Evolutionary conservation across 1,140 invertebrate genomes (phyloP).

Genomic region (Metaphire vulgaris): DNA sequence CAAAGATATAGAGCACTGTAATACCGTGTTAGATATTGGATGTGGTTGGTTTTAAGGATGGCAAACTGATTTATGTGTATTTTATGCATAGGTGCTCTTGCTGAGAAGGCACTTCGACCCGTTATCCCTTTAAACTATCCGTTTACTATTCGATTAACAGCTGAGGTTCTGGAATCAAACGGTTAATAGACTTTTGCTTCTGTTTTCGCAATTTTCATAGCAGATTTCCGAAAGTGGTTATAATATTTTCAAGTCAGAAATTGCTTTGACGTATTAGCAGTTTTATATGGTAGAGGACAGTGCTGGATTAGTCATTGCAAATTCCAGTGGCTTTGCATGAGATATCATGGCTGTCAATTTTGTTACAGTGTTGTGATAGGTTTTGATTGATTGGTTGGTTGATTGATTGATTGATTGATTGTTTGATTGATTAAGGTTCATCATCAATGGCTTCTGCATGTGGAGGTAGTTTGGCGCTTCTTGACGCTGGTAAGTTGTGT

Average conservation of each 20-base stretch:
- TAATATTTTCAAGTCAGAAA: too few species aligned
- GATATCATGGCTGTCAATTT: too few species aligned
- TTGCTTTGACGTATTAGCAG: too few species aligned
- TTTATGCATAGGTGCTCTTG: slow-evolving; percentile 70
- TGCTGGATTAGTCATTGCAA: too few species aligned
- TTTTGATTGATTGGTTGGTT: not conserved
- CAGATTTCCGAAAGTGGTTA: slow-evolving; percentile 7
- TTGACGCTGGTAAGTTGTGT: slow-evolving; percentile 69
- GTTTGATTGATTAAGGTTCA: slow-evolving; percentile 58
- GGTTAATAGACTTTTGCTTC: too few species aligned
- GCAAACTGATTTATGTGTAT: too few species aligned
- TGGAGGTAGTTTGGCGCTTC: slow-evolving; percentile 84
- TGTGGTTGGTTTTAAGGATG: too few species aligned
- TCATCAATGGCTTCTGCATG: slow-evolving; percentile 98
- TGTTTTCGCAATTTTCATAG: not conserved
- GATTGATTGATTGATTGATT: not conserved
- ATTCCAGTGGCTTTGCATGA: too few species aligned
- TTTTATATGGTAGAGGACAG: too few species aligned
- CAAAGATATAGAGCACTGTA: too few species aligned
- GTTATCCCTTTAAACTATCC: slow-evolving; percentile 63
- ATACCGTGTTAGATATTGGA: too few species aligned
- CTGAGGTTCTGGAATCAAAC: slow-evolving; percentile 96
- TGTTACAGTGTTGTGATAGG: not conserved
- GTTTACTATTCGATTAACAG: slow-evolving; percentile 83
- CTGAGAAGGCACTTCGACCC: slow-evolving; percentile 78